Conservation (phyloP, 2,113 vertebrate species). For the Gavialis gangeticus region DNA sequence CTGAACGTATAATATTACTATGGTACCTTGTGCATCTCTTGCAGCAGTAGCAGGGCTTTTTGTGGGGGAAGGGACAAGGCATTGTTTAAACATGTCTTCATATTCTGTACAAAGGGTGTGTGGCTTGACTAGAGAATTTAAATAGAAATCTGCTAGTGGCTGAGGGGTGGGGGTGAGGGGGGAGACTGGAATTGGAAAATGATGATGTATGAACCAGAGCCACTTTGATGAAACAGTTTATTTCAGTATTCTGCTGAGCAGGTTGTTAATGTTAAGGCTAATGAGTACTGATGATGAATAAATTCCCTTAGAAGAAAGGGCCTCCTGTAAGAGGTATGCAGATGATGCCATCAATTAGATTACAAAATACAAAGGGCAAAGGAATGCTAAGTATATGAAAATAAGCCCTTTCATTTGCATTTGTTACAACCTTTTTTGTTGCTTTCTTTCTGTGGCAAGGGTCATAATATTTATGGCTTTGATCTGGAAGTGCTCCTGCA, state of each 20-base stretch:
- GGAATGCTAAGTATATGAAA: conserved; percentile 70
- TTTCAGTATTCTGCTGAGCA: conserved; percentile 72
- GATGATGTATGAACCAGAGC: conserved; percentile 35
- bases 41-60: background rate
- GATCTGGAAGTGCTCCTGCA: conserved; percentile 97
- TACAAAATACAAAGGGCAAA: conserved; percentile 77
- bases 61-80: conserved; percentile 8
- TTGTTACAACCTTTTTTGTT: conserved; percentile 75
- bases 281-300: conserved; percentile 77
- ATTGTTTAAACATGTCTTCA: conserved; percentile 28
- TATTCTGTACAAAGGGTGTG: conserved; percentile 2
- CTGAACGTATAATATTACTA: background rate
- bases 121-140: background rate
- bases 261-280: conserved; percentile 77
- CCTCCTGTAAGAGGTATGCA: conserved; percentile 68
- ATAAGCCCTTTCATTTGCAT: conserved; percentile 78
- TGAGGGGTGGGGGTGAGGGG: conserved; percentile 36
- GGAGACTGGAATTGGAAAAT: conserved; percentile 63
- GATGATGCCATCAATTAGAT: conserved; percentile 81
- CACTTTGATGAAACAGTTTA: conserved; percentile 67
- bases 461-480: conserved; percentile 98
- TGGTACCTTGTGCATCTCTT: background rate
- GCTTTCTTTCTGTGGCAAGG: conserved; percentile 82
- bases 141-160: conserved; percentile 32
- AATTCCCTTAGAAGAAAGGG: conserved; percentile 73